These are phyloP conservation scores for Coregonus ussuriensis DNA, from an alignment of 2,797 vertebrate species.

Conservation along the genomic window DNA sequence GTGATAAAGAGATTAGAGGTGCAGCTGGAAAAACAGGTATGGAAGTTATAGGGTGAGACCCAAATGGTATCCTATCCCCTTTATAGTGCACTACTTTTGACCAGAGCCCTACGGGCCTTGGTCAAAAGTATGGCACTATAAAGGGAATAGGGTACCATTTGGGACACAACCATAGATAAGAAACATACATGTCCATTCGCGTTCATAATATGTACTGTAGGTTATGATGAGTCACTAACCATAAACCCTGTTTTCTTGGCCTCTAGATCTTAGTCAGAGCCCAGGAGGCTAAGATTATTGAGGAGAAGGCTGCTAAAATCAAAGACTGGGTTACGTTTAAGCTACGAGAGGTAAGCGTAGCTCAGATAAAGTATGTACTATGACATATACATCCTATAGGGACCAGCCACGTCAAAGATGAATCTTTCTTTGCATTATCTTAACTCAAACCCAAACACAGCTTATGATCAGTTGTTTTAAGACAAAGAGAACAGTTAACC, in stretches of 20 bases:
- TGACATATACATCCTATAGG: background rate
- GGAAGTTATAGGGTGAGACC: slow-evolving; percentile 16
- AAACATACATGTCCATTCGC: slow-evolving; percentile 53
- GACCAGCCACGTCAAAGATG: background rate
- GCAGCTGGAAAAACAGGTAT: slow-evolving; percentile 91
- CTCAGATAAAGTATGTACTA: slow-evolving; percentile 30
- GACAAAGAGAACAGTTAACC: background rate
- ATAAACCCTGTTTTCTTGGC: slow-evolving; percentile 45
- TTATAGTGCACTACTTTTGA: too few relatives aligned
- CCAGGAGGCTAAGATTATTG: slow-evolving; percentile 90
- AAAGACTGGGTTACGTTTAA: slow-evolving; percentile 96
- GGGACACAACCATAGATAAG: slow-evolving; percentile 18
- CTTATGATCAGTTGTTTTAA: too few relatives aligned
- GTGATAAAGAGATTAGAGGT: slow-evolving; percentile 82
- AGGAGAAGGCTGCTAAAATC: slow-evolving; percentile 95
- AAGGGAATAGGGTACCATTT: background rate
- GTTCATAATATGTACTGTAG: slow-evolving; percentile 33
- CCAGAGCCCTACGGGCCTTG: background rate
- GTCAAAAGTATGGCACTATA: background rate
- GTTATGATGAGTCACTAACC: slow-evolving; percentile 29
- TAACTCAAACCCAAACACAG: background rate
- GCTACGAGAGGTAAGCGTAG: slow-evolving; percentile 84
- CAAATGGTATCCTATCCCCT: background rate
- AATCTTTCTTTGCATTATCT: background rate
- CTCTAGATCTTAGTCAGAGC: slow-evolving; percentile 85